Evolutionary conservation across 1,140 invertebrate species (phyloP), one percentile per base, ranked within the genome.

Genomic region (Hyles euphorbiae): DNA sequence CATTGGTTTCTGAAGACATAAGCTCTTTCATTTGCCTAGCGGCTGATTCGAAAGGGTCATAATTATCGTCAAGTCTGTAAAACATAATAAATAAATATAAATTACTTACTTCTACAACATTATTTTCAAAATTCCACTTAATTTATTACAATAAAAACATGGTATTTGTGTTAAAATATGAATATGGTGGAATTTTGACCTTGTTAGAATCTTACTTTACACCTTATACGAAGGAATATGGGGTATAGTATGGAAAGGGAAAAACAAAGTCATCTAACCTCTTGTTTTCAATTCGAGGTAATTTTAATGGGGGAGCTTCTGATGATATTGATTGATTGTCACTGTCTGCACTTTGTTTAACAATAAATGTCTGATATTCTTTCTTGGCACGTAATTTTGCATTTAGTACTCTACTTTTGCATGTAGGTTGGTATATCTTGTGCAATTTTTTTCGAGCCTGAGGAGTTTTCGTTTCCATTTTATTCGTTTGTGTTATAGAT

Each of bases 1-100:
- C 76, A 75, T 88, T 89, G 34, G 83, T 87, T 52, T 88, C 83
- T 32, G 88, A 88, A 7, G 89, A 84, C 85, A 90, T 89, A 44
- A 90, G 76, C 70, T 90, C 87, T 64, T 88, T 87, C 87, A 90
- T 88, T 77, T 90, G 89, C 61, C 82, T 86, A 76, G 87, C 87
- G 44, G 89, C 89, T 63, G 83, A 88, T 64, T 76, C 77, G 66
- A 87, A 90, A 45, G 89, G 89, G 62, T 89, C 87, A 61, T 89
- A 89, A 62, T 71, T 78, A 58, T 89, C 87, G 60, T 88, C 82
- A 59, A 83, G 65, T 66, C 87, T 89, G 84, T 67, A 87, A 89
- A 64, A 70, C 56, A 22, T 49, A 61, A 51, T 40, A 54, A 67
- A 47, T n/a, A 44, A 5, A 51, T 3, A 46, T 58, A 46, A 58